A percentile compares a stretch with the other conserved stretches of the same genome.
Conservation (phyloP, 2,888 invertebrate genomes). For the Melieria omissa region DNA sequence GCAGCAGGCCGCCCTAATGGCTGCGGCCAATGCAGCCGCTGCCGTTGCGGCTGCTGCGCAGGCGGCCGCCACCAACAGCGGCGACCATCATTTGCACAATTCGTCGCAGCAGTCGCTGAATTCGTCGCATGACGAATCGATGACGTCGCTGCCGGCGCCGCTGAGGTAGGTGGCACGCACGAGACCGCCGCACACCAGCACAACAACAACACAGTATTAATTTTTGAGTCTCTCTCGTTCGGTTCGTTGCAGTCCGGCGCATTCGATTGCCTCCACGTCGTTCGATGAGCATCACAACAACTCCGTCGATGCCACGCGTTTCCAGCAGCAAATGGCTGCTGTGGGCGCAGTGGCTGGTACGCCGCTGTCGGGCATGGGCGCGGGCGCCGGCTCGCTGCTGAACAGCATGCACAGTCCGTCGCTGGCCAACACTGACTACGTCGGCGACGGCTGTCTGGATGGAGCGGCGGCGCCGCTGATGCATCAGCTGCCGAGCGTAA, state of each 20-base stretch:
- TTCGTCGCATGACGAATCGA: constrained; percentile 66
- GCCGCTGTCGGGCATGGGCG: constrained; percentile 1
- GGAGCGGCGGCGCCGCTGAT: constrained; percentile 17
- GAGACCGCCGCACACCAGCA: constrained; percentile 27
- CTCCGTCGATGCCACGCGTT: constrained; percentile 62
- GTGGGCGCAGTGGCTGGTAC: not conserved
- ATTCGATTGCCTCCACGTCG: constrained; percentile 77
- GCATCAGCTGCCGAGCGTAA: constrained; percentile 3
- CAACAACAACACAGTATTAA: too few species aligned
- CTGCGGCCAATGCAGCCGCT: constrained; percentile 35
- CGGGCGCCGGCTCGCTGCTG: not conserved
- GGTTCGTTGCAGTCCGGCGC: constrained; percentile 71
- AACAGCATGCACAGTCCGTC: constrained; percentile 45
- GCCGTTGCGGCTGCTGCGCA: constrained; percentile 28
- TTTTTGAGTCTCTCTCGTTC: not conserved
- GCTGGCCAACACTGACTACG: constrained; percentile 41
- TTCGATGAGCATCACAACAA: constrained; percentile 69
- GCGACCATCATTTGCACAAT: constrained; percentile 57
- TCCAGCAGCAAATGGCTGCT: constrained; percentile 52
- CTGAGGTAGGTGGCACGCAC: constrained; percentile 57
- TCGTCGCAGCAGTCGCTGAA: constrained; percentile 61
- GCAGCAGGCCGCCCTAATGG: constrained; percentile 13
- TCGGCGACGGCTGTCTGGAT: constrained; percentile 42
- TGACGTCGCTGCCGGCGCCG: constrained; percentile 63
- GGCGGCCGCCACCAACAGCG: constrained; percentile 29